Evolutionary conservation across 2,797 vertebrate species (phyloP).

Genomic region (Myiotriccus ornatus): DNA sequence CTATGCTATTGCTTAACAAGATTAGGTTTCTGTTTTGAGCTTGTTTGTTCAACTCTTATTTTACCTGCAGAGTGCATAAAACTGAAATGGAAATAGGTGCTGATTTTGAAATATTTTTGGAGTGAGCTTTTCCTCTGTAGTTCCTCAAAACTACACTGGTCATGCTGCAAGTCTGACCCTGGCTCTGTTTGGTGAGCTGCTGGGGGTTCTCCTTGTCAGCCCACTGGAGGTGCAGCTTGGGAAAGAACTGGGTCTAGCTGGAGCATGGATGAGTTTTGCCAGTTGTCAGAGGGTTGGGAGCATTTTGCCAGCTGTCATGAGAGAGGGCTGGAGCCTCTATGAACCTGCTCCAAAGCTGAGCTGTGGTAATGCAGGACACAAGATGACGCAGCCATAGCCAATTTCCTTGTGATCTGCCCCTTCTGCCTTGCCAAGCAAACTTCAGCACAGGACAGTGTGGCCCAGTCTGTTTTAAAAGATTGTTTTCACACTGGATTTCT

Average conservation of each 20-base stretch:
- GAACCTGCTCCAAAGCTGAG: not conserved
- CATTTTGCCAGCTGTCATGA: not conserved
- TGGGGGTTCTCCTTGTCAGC: not conserved
- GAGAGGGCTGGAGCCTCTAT: not conserved
- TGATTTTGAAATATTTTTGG: not conserved
- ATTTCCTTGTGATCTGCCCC: not conserved
- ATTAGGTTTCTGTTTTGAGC: not conserved
- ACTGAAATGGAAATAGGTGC: not conserved
- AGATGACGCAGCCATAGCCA: not conserved
- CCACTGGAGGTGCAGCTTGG: not conserved
- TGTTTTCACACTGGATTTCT: not conserved
- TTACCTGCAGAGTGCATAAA: not conserved
- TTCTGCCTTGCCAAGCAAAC: not conserved
- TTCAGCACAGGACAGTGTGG: not conserved
- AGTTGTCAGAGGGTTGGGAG: not conserved
- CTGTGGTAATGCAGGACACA: not conserved
- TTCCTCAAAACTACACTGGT: not conserved
- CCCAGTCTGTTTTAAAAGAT: not conserved
- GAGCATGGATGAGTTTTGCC: not conserved
- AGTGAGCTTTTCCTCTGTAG: not conserved
- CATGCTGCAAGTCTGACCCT: not conserved
- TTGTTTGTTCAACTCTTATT: not conserved
- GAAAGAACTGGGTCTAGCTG: not conserved
- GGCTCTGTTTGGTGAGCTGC: not conserved
- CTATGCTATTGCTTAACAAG: not conserved